phyloP scores from a whole-genome alignment of 2,797 vertebrate genomes.

The Bufotes viridis region DNA sequence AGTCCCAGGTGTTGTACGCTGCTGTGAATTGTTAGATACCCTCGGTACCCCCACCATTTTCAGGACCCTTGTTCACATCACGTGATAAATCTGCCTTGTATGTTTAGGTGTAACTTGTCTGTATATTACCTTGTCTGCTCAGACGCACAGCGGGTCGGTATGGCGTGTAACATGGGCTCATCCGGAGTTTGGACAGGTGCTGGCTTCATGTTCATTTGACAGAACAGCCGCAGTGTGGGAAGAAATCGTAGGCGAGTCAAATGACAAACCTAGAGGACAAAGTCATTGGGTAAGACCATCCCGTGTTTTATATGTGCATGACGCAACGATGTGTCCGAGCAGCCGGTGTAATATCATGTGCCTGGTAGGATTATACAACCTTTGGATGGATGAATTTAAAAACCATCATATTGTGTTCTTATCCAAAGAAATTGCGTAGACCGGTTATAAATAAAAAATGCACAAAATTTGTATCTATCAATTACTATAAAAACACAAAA shows the following conservation, averaged over 20 bases:
- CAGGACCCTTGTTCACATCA: not conserved
- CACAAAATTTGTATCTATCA: no score
- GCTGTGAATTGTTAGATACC: not conserved
- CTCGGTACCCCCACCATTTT: not conserved
- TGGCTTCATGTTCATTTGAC: conserved; percentile 96
- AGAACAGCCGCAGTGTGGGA: conserved; percentile 98
- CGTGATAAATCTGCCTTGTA: not conserved
- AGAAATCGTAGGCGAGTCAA: conserved; percentile 99
- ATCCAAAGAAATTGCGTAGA: no score
- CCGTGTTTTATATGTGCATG: not conserved
- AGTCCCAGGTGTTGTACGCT: no score
- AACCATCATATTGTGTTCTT: no score
- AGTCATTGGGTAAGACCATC: conserved; percentile 91
- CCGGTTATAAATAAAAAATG: no score
- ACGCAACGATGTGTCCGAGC: not conserved
- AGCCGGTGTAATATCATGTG: not conserved
- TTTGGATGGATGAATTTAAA: no score
- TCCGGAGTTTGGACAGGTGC: conserved; percentile 96
- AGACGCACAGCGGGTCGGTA: conserved; percentile 97
- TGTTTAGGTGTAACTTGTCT: not conserved
- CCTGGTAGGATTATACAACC: not conserved
- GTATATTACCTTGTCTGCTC: conserved; percentile 5
- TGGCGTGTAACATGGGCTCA: conserved; percentile 99
- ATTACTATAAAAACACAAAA: no score
- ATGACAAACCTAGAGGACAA: conserved; percentile 95